Evolutionary conservation across 2,113 vertebrate genomes (phyloP).

Genomic region (Alectura lathami): DNA sequence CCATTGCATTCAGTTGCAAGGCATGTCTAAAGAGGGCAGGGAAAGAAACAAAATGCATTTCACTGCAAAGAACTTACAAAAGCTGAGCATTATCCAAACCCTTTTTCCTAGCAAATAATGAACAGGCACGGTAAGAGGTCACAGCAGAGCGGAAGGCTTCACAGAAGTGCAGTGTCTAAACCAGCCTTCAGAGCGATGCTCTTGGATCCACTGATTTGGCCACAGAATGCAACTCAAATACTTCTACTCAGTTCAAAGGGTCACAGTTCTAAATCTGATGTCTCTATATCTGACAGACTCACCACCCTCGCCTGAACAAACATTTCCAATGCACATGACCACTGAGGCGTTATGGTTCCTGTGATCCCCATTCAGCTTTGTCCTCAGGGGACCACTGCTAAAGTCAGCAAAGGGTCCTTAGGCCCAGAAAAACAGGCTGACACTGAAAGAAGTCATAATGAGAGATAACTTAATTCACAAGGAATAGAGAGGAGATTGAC

Average conservation of each 20-base stretch:
- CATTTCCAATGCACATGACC: background rate
- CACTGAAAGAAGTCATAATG: background rate
- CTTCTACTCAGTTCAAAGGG: background rate
- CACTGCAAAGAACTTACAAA: background rate
- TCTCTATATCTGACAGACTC: background rate
- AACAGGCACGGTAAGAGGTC: background rate
- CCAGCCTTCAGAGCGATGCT: background rate
- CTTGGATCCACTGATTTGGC: background rate
- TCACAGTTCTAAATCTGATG: background rate
- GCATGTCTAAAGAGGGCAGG: slow-evolving; percentile 73
- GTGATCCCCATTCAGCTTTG: rapidly evolving
- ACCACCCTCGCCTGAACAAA: background rate
- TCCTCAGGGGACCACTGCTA: background rate
- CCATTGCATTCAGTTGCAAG: slow-evolving; percentile 90
- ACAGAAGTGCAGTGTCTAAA: background rate
- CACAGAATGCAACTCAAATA: background rate
- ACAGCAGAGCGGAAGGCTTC: background rate
- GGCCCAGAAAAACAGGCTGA: background rate
- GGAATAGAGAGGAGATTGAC: background rate
- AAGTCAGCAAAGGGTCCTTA: background rate
- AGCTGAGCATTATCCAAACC: background rate
- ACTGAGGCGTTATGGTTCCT: background rate
- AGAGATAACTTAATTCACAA: background rate
- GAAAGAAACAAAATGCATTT: background rate
- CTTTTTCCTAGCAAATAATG: background rate